phyloP scores from a whole-genome alignment of 2,797 vertebrate genomes.

The Anableps anableps region DNA sequence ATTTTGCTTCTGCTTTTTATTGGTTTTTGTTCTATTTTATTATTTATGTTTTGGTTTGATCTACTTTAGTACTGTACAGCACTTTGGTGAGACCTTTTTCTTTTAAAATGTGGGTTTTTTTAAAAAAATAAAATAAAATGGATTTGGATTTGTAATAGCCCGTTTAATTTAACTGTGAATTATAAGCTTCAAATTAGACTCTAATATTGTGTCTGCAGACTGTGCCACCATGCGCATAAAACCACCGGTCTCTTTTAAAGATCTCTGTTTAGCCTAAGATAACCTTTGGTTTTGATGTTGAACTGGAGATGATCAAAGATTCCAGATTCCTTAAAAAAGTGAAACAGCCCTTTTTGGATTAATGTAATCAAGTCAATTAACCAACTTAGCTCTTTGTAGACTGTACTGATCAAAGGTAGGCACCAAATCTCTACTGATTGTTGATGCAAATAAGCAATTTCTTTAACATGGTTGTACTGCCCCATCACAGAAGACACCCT shows the following conservation, averaged over 20 bases:
- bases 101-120: not conserved
- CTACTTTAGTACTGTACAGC: not conserved
- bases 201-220: not conserved
- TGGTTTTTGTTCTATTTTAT: not conserved
- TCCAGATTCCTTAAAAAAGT: not conserved
- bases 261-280: not conserved
- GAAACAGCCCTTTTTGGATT: not conserved
- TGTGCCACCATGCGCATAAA: not conserved
- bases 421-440: not conserved
- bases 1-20: not conserved
- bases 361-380: not conserved
- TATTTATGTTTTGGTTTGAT: not conserved
- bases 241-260: too few species aligned
- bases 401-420: not conserved
- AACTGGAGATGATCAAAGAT: not conserved
- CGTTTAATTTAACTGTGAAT: not conserved
- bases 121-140: not conserved
- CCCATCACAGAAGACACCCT: not conserved
- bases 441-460: not conserved
- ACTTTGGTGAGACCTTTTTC: not conserved
- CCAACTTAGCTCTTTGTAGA: not conserved
- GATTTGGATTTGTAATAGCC: not conserved
- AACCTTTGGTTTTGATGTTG: not conserved
- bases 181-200: not conserved
- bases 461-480: not conserved